A percentile compares a stretch with the other conserved stretches of the same genome.
Conservation (phyloP, 2,888 invertebrate species). For the Julus scandinavius region DNA sequence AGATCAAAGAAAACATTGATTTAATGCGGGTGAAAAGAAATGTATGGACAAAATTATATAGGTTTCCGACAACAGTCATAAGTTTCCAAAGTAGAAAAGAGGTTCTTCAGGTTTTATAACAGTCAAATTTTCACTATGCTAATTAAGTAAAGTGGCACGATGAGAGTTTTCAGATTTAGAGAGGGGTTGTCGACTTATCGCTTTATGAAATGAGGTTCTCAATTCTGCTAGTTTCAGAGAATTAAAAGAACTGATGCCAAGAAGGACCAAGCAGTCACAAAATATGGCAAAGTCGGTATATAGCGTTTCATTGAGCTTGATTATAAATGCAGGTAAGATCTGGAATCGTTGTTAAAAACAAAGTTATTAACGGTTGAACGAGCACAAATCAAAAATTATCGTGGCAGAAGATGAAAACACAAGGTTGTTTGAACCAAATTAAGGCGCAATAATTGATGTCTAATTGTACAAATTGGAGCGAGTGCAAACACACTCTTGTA, state of each 20-base stretch:
- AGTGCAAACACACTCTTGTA: not conserved
- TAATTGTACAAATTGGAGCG: slow-evolving; percentile 13
- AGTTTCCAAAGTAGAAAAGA: not conserved
- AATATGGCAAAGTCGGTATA: too few relatives aligned
- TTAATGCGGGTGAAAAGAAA: not conserved
- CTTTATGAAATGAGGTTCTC: too few relatives aligned
- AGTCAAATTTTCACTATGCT: not conserved
- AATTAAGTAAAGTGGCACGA: not conserved
- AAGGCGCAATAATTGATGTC: not conserved
- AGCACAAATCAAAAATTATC: too few relatives aligned
- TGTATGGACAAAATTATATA: not conserved
- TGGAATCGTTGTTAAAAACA: too few relatives aligned
- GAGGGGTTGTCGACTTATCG: too few relatives aligned
- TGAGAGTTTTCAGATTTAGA: too few relatives aligned
- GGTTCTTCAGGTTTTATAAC: not conserved
- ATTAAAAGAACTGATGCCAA: too few relatives aligned
- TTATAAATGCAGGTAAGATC: too few relatives aligned
- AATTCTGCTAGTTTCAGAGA: too few relatives aligned
- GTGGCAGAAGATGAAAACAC: not conserved
- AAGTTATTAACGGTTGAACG: too few relatives aligned
- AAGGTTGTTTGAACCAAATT: not conserved
- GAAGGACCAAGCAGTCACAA: too few relatives aligned
- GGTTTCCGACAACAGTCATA: not conserved
- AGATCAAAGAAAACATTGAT: slow-evolving; percentile 3
- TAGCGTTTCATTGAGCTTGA: too few relatives aligned